Percentiles rank a stretch among this genome's conserved stretches.
These are phyloP conservation scores for Pardalotus punctatus DNA, from an alignment of 2,113 vertebrate genomes.

Conservation along the genomic window DNA sequence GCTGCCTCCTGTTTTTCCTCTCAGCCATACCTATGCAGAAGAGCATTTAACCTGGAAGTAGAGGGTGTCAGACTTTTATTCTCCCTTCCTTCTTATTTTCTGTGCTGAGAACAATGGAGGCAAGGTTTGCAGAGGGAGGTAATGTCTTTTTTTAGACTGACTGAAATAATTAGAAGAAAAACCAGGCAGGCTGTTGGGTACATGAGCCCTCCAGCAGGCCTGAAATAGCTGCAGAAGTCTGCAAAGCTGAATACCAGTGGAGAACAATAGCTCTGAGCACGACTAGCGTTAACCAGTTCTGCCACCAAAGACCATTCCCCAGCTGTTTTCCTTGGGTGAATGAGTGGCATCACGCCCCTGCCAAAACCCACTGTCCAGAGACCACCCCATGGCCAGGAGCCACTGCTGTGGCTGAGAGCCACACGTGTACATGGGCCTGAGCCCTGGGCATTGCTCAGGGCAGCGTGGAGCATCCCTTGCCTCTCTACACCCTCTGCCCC, in stretches of 20 bases:
- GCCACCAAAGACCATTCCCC: not conserved
- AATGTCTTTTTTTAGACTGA: conserved; percentile 50
- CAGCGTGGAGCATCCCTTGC: fast-evolving
- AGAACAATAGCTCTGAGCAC: conserved; percentile 41
- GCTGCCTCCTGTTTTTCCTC: not conserved
- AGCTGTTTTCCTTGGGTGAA: not conserved
- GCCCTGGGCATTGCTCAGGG: not conserved
- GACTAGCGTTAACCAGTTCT: conserved; percentile 40
- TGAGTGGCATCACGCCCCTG: not conserved
- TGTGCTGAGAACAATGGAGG: not conserved
- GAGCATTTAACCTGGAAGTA: not conserved
- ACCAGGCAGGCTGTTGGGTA: conserved; percentile 47
- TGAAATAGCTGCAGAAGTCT: conserved; percentile 59
- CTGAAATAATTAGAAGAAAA: conserved; percentile 58
- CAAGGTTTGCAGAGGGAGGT: conserved; percentile 58
- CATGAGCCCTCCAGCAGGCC: conserved; percentile 46
- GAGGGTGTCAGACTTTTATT: not conserved
- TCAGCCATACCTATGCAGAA: not conserved
- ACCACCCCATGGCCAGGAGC: not conserved
- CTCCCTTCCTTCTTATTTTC: not conserved
- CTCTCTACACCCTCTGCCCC: not conserved
- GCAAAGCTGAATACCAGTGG: conserved; percentile 39
- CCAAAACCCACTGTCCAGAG: not conserved
- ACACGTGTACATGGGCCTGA: fast-evolving
- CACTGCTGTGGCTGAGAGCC: fast-evolving